Evolutionary conservation across 2,113 vertebrate genomes (phyloP).

Genomic region (Elachura formosa): DNA sequence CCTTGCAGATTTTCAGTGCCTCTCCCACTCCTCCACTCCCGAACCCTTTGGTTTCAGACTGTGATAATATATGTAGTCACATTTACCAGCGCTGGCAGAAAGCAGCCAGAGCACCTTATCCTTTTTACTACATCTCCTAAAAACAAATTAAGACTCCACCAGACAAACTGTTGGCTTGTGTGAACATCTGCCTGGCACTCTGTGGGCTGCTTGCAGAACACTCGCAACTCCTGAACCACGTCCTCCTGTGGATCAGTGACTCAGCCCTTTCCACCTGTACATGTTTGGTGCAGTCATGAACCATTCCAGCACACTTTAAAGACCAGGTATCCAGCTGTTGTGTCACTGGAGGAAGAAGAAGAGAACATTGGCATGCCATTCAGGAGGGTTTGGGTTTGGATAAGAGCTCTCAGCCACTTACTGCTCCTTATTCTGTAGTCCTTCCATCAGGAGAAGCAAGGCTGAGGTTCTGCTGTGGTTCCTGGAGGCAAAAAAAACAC

Average conservation of each 20-base stretch:
- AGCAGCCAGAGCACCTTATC: neutral
- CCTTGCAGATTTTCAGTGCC: neutral
- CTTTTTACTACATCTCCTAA: neutral
- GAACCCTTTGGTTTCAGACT: neutral
- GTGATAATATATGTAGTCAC: neutral
- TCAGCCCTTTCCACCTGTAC: neutral
- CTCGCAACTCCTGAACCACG: neutral
- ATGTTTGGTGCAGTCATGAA: neutral
- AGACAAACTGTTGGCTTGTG: neutral
- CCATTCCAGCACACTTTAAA: neutral
- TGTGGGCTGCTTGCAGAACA: neutral
- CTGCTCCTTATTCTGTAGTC: neutral
- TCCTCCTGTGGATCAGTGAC: fast-evolving
- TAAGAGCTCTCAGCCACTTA: neutral
- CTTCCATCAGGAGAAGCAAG: neutral
- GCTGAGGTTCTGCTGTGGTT: neutral
- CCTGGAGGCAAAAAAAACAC: neutral
- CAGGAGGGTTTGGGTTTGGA: neutral
- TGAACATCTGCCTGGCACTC: neutral
- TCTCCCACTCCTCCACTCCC: neutral
- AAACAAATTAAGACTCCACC: conserved; percentile 15
- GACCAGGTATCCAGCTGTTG: neutral
- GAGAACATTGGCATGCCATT: neutral
- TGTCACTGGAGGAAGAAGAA: neutral
- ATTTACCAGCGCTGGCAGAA: neutral